Conservation (phyloP, 2,797 vertebrate species). For the Macropus fuliginosus region DNA sequence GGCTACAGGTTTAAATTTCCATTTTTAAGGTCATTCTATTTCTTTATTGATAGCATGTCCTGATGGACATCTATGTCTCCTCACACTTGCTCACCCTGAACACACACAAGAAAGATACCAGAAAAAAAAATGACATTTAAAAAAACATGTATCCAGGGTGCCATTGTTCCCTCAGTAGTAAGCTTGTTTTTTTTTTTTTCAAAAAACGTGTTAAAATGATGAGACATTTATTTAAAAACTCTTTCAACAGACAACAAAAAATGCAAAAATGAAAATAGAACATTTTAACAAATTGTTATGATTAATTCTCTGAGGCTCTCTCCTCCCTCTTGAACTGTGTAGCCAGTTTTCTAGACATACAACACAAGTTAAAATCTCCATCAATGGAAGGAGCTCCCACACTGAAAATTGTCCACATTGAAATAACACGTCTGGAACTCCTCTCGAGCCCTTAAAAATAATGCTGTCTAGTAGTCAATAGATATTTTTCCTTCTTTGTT, state of each 20-base stretch:
- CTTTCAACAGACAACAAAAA: background rate
- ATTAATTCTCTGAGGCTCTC: background rate
- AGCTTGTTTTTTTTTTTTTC: background rate
- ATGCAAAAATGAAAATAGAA: background rate
- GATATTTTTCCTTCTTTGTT: slow-evolving; percentile 26
- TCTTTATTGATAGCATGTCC: background rate
- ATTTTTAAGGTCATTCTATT: background rate
- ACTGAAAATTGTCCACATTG: background rate
- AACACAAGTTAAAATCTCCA: background rate
- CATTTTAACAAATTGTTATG: background rate
- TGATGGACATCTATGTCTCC: background rate
- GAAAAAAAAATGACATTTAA: background rate
- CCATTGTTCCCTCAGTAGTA: background rate
- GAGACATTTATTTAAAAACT: background rate
- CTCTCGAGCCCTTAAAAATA: background rate
- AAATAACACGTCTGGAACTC: background rate
- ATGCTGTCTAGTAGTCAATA: background rate
- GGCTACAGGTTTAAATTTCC: background rate
- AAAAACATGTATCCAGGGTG: background rate
- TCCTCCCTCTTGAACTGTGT: background rate
- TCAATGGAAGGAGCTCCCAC: background rate
- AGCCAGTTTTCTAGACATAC: background rate
- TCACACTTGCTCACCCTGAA: background rate
- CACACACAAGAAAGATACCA: background rate
- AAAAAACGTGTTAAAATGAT: background rate